These are phyloP conservation scores for Lamprotornis superbus DNA, from an alignment of 2,113 vertebrate species.

Conservation along the genomic window DNA sequence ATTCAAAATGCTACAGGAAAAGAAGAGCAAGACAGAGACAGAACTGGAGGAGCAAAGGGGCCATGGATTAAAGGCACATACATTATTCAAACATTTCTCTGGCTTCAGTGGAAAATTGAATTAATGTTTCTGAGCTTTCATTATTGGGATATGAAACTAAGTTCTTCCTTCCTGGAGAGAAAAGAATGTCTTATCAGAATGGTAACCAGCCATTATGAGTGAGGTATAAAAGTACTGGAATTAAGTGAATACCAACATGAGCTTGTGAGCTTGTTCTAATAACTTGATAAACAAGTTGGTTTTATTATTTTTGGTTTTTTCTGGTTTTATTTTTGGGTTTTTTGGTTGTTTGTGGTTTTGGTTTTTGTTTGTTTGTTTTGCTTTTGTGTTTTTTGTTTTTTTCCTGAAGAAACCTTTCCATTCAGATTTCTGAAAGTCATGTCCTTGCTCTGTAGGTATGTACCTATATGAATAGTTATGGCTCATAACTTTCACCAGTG, in stretches of 20 bases:
- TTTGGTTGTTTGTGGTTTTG: too few species aligned
- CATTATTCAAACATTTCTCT: constrained; percentile 14
- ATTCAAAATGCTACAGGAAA: constrained; percentile 20
- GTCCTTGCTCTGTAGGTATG: not conserved
- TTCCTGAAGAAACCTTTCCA: not conserved
- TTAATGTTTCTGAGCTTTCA: not conserved
- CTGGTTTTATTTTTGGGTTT: too few species aligned
- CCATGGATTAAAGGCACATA: not conserved
- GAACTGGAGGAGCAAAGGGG: not conserved
- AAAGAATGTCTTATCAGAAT: not conserved
- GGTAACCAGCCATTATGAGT: not conserved
- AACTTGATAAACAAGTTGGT: not conserved
- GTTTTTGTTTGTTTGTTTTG: too few species aligned
- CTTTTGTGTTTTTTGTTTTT: not conserved
- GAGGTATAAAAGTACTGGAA: not conserved
- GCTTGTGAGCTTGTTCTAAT: not conserved
- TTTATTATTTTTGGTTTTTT: too few species aligned
- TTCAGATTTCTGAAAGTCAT: not conserved
- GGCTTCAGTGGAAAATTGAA: not conserved
- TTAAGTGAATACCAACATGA: not conserved
- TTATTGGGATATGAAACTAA: not conserved
- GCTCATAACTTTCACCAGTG: not conserved
- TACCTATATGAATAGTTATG: not conserved
- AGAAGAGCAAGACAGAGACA: not conserved
- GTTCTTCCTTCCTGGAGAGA: not conserved